A percentile compares a stretch with the other conserved stretches of the same genome.
phyloP scores from a whole-genome alignment of 1,140 invertebrate genomes.

The Zaprionus inermis region DNA sequence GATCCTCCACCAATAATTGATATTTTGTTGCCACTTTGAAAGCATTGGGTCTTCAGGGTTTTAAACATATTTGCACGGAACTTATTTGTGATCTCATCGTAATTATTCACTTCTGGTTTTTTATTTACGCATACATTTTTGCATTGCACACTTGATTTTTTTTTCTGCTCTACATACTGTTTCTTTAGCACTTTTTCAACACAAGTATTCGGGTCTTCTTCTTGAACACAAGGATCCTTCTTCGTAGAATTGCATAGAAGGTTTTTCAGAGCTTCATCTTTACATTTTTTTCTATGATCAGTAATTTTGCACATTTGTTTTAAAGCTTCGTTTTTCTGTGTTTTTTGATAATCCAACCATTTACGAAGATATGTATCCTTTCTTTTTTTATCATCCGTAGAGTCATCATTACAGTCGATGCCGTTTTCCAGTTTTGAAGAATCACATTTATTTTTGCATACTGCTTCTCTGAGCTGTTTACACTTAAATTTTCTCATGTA shows the following conservation, averaged over 20 bases:
- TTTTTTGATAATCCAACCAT: not conserved
- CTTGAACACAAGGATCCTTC: no score
- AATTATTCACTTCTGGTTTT: not conserved
- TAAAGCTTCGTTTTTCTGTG: not conserved
- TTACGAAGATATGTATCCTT: not conserved
- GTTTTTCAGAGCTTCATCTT: not conserved
- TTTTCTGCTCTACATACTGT: no score
- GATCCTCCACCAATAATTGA: conserved; percentile 40
- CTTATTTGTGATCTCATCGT: not conserved
- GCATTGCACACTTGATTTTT: no score
- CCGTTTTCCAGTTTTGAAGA: no score
- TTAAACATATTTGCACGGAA: conserved; percentile 29
- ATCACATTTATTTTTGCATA: not conserved
- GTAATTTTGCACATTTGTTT: not conserved
- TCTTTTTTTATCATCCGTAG: not conserved
- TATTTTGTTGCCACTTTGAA: conserved; percentile 40
- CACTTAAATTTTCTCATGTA: not conserved
- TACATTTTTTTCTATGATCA: not conserved
- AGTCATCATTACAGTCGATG: not conserved
- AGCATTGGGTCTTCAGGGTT: conserved; percentile 8
- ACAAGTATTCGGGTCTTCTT: no score
- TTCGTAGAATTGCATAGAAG: no score
- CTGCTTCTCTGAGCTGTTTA: no score
- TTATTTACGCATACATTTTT: no score
- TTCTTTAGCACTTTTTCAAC: no score